Evolutionary conservation across 2,797 vertebrate genomes (phyloP), one percentile per base, ranked within the genome.

Genomic region (Rhynchonycteris naso): DNA sequence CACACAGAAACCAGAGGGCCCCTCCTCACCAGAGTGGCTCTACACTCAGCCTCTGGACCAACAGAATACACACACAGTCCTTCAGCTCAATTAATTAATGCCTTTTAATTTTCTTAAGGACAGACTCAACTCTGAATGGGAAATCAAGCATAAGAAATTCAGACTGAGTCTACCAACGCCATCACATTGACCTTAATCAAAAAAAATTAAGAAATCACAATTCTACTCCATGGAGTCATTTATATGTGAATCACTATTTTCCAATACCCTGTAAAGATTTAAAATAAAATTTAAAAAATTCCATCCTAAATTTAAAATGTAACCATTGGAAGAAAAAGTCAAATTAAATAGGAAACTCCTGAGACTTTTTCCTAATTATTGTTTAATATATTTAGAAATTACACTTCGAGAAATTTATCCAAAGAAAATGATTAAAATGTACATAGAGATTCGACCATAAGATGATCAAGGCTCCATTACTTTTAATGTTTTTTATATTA

Each of bases 361-460:
- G 5, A 88, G 59, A 43, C 3, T 2, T 61, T 91, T 81, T 61
- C 52, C 33, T 74, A 6, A 63, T 80, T 72, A n/a, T 66, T 84
- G 91, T 92, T 83, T 1, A 71, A 87, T 90, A 35, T 76, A 75
- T 47, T 50, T 79, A 88, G 58, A 94, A 93, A 90, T 52, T 72
- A 18, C 14, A 78, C 22, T 86, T 54, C 68, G 66, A 50, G 26
- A 56, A 84, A 80, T 91, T 50, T 78, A 71, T 30, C 35, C 30
- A 14, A 79, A 88, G 38, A 66, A 94, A 72, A 83, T 68, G 7
- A 68, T 76, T 66, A 75, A 66, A 86, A 72, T 26, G 22, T 15
- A 92, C 28, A 47, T 1, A 33, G 2, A 59, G 18, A 86, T 47
- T 75, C 38, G 89, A 28, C 38, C 82, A 11, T 26, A 35, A 43